Base-by-base conservation (phyloP, 1,140 invertebrate species). In the Mesaphorura yosii region DNA sequence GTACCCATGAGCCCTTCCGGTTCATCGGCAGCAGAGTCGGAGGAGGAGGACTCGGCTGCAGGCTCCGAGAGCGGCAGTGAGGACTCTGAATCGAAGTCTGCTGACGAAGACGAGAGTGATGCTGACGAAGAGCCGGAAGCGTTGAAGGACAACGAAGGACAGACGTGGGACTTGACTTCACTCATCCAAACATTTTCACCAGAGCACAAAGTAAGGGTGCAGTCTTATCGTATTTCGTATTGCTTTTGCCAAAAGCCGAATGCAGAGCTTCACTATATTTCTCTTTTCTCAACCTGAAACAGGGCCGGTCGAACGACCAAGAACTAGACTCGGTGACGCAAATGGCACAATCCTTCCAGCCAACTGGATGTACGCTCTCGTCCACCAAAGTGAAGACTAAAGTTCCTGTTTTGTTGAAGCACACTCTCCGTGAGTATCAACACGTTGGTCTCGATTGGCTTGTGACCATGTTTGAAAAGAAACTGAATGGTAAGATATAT, bases 401-500 rank as follows among this genome's bases (percentile, higher is more conserved):
- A 66, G 83, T 97, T 65, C 95, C 96, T 55, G 89, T 91, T 64
- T 75, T 99, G 61, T 70, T 99, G 44, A 89, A 91, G 71, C 90
- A 95, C 68, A 72, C 76, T 26, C 73, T 99, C 41, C 79, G 96
- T 64, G 96, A 98, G 72, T 99, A 99, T 73, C 86, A 98, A 73
- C 92, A 96, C 69, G 94, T 98, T 66, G 96, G 96, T 42, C 75
- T 99, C 52, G 92, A 99, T 70, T 99, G 96, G 96, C 74, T 99
- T 57, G 92, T 93, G 26, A 95, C 94, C 0, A 94, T 99, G 87
- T 88, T 92, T 68, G 89, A 97, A 51, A 82, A 93, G 64, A 89
- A 91, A 68, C 75, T 99, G 37, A 99, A 99, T 74, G 96, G 93
- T n/a, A n/a, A n/a, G n/a, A n/a, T n/a, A n/a, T n/a, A n/a, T n/a